phyloP scores from a whole-genome alignment of 2,888 invertebrate species.

The Hyles lineata region DNA sequence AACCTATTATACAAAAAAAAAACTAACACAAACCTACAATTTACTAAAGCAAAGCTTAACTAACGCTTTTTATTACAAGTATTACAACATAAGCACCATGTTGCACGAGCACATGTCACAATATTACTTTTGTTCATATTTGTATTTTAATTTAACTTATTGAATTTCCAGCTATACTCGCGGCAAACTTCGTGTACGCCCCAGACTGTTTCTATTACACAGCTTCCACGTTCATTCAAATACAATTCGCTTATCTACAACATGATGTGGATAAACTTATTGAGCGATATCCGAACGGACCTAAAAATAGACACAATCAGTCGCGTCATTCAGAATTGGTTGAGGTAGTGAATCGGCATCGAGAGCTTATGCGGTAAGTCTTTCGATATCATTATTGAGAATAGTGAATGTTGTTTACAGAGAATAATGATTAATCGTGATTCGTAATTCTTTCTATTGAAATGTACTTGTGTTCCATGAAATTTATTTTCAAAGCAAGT shows the following conservation, averaged over 20 bases:
- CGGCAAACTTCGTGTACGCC: slow-evolving; percentile 51
- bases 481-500: background rate
- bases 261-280: slow-evolving; percentile 50
- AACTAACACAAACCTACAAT: too few relatives aligned
- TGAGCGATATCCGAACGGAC: slow-evolving; percentile 30
- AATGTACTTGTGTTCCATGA: background rate
- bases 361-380: slow-evolving; percentile 54
- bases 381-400: background rate
- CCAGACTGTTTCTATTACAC: slow-evolving; percentile 58
- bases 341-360: slow-evolving; percentile 52
- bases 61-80: too few relatives aligned
- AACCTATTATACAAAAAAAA: too few relatives aligned
- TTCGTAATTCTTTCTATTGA: background rate
- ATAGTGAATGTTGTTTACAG: background rate
- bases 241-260: slow-evolving; percentile 55
- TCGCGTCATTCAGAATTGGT: slow-evolving; percentile 41
- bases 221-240: slow-evolving; percentile 58
- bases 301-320: slow-evolving; percentile 28
- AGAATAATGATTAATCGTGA: background rate
- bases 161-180: slow-evolving; percentile 37
- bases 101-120: background rate
- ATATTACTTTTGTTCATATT: background rate
- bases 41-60: too few relatives aligned
- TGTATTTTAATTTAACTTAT: background rate
- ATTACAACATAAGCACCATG: background rate